A percentile compares a stretch with the other conserved stretches of the same genome.
phyloP scores from a whole-genome alignment of 2,113 vertebrate species.

The Neolamprologus tretocephalus region DNA sequence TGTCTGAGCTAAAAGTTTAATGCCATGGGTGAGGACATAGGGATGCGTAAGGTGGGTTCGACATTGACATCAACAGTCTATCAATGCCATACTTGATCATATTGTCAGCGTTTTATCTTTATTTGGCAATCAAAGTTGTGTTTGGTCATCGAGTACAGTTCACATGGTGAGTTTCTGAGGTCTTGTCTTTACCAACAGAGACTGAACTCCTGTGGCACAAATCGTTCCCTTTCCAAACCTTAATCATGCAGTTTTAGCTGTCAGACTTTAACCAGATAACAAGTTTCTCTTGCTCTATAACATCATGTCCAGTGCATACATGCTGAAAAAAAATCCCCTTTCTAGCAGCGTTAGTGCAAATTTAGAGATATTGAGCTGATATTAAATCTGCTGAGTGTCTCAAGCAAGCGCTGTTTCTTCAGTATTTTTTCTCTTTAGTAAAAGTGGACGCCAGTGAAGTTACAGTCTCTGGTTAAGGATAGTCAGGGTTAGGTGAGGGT shows the following conservation, averaged over 20 bases:
- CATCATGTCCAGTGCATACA: neutral
- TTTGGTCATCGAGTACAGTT: neutral
- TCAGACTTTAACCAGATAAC: neutral
- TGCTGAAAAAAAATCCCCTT: neutral
- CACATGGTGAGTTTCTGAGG: neutral
- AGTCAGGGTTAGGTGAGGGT: neutral
- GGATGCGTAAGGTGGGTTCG: neutral
- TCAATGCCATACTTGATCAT: neutral
- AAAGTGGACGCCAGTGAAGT: neutral
- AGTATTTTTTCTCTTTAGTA: neutral
- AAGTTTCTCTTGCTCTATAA: neutral
- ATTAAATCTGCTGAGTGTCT: neutral
- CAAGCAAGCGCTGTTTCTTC: neutral
- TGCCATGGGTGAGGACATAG: slow-evolving; percentile 39
- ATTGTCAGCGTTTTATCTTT: neutral
- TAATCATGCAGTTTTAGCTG: neutral
- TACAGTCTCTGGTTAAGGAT: neutral
- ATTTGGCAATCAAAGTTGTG: neutral
- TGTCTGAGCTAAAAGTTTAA: slow-evolving; percentile 52
- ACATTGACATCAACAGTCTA: neutral
- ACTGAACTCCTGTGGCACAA: neutral
- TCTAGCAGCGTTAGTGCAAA: neutral
- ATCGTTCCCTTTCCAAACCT: neutral
- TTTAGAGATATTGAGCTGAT: neutral
- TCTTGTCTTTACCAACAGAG: neutral